Evolutionary conservation across 2,113 vertebrate species (phyloP).

Genomic region (Eurypyga helias): DNA sequence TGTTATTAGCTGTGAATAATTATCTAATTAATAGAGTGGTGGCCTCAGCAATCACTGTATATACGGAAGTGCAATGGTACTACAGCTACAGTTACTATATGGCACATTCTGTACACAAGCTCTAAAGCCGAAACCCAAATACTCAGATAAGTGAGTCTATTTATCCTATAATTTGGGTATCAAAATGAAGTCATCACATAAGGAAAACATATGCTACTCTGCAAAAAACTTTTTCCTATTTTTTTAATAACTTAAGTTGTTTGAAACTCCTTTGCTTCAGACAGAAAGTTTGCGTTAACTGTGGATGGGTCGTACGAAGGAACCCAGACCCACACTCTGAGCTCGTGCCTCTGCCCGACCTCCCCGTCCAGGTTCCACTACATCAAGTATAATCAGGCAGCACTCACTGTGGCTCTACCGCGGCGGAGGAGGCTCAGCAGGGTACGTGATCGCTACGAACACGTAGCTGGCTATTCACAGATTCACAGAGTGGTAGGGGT

Average conservation of each 20-base stretch:
- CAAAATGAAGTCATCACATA: neutral
- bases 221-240: neutral
- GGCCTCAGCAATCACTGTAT: neutral
- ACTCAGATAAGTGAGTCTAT: neutral
- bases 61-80: neutral
- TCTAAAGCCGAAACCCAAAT: neutral
- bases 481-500: too few species aligned
- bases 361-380: conserved; percentile 76
- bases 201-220: neutral
- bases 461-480: accelerated
- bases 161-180: neutral
- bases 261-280: conserved; percentile 40
- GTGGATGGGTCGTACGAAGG: conserved; percentile 80
- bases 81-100: neutral
- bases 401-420: neutral
- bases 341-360: conserved; percentile 15
- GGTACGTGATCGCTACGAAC: neutral
- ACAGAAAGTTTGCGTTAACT: conserved; percentile 66
- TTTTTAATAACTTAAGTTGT: neutral
- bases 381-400: conserved; percentile 72
- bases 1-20: neutral
- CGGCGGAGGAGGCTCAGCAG: conserved; percentile 43
- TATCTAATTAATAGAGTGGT: accelerated
- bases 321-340: conserved; percentile 13
- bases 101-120: accelerated